These are phyloP conservation scores for Zaprionus inermis DNA, from an alignment of 1,140 invertebrate genomes.

Conservation along the genomic window DNA sequence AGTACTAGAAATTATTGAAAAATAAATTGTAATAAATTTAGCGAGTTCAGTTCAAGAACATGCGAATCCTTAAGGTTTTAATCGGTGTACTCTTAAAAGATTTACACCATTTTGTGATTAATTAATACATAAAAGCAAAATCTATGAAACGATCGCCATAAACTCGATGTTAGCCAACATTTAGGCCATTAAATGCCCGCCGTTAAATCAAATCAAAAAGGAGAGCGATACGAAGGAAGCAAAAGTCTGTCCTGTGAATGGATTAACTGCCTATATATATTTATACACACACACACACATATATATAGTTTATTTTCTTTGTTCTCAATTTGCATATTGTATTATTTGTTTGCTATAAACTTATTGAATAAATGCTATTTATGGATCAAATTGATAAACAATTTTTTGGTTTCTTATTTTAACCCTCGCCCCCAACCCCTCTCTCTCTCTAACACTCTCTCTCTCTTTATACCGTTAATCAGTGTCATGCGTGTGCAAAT, in stretches of 20 bases:
- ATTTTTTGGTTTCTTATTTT: neutral
- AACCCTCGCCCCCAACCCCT: neutral
- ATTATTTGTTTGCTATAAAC: conserved; percentile 32
- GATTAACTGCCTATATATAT: conserved; percentile 11
- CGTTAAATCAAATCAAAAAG: conserved; percentile 19
- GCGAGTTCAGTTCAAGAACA: too few species aligned
- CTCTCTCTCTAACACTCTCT: neutral
- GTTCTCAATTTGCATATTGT: conserved; percentile 15
- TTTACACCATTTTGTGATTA: too few species aligned
- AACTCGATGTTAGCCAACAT: conserved; percentile 8
- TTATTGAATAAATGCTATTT: conserved; percentile 36
- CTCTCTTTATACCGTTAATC: neutral
- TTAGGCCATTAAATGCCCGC: conserved; percentile 25
- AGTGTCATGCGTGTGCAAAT: conserved; percentile 2
- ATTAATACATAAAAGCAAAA: neutral
- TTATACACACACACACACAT: neutral
- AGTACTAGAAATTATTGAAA: neutral
- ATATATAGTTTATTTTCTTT: conserved; percentile 36
- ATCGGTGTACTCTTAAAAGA: too few species aligned
- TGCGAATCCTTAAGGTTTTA: too few species aligned
- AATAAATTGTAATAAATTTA: neutral
- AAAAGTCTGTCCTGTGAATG: conserved; percentile 14
- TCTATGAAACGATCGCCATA: neutral
- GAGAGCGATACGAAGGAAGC: conserved; percentile 2
- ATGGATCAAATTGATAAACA: conserved; percentile 11